Conservation (phyloP, 2,888 invertebrate genomes). For the Drosophila suboccidentalis region DNA sequence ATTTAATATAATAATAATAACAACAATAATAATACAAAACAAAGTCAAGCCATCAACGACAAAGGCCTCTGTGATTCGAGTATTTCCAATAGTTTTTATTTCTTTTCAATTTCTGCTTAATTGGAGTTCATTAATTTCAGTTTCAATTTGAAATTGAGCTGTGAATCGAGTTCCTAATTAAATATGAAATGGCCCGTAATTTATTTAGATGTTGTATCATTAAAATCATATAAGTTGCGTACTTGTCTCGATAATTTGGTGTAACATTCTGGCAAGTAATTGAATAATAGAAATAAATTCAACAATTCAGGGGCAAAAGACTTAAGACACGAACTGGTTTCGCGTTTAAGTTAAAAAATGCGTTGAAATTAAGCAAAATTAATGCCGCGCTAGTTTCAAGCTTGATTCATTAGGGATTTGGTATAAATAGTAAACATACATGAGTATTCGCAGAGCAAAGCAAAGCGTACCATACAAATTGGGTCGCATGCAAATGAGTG, state of each 20-base stretch:
- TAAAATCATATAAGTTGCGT: conserved; percentile 28
- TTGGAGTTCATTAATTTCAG: conserved; percentile 73
- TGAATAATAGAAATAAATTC: conserved; percentile 22
- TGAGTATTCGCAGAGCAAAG: background rate
- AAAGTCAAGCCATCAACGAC: conserved; percentile 28
- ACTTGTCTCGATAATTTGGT: conserved; percentile 50
- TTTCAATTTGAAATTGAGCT: conserved; percentile 65
- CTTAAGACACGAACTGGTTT: conserved; percentile 36
- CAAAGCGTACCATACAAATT: conserved; percentile 24
- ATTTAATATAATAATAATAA: conserved; percentile 40
- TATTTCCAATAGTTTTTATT: conserved; percentile 18
- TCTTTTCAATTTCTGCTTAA: conserved; percentile 56
- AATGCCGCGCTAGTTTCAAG: conserved; percentile 28
- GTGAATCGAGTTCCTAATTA: conserved; percentile 58
- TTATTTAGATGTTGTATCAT: conserved; percentile 44
- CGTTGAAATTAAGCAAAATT: conserved; percentile 20
- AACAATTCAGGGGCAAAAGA: conserved; percentile 66
- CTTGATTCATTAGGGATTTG: conserved; percentile 40
- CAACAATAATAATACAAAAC: conserved; percentile 13
- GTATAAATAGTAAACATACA: background rate
- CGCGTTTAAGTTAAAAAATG: conserved; percentile 26
- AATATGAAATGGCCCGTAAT: conserved; percentile 45
- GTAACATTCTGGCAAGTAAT: conserved; percentile 71
- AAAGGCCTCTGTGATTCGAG: conserved; percentile 5
- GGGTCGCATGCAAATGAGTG: conserved; percentile 57